Evolutionary conservation across 2,113 vertebrate species (phyloP).

Genomic region (Grus americana): DNA sequence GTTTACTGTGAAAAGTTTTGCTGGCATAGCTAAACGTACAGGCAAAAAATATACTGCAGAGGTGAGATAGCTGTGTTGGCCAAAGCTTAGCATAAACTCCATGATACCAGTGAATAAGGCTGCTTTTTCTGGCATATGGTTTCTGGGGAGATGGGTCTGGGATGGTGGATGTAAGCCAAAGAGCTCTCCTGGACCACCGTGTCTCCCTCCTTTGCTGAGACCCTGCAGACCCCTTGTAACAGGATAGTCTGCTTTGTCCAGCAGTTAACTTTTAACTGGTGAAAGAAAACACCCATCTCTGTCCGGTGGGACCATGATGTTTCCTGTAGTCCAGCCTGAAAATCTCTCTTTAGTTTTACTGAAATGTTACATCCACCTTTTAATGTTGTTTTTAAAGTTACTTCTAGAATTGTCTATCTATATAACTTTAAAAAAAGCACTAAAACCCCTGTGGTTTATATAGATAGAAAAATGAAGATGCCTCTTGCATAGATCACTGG

Average conservation of each 20-base stretch:
- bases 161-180: background rate
- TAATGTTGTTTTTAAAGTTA: background rate
- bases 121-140: background rate
- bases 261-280: background rate
- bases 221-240: background rate
- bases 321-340: background rate
- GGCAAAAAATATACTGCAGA: background rate
- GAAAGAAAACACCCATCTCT: background rate
- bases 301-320: background rate
- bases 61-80: background rate
- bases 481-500: background rate
- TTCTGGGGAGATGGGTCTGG: background rate
- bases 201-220: background rate
- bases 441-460: background rate
- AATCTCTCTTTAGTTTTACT: background rate
- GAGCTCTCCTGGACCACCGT: background rate
- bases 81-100: background rate
- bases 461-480: background rate
- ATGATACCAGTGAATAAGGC: background rate
- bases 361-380: background rate
- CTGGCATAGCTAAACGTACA: background rate
- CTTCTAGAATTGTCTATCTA: background rate
- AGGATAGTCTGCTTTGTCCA: background rate
- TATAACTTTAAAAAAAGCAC: background rate
- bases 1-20: background rate